Evolutionary conservation across 2,113 vertebrate species (phyloP).

Genomic region (Dicentrarchus labrax): DNA sequence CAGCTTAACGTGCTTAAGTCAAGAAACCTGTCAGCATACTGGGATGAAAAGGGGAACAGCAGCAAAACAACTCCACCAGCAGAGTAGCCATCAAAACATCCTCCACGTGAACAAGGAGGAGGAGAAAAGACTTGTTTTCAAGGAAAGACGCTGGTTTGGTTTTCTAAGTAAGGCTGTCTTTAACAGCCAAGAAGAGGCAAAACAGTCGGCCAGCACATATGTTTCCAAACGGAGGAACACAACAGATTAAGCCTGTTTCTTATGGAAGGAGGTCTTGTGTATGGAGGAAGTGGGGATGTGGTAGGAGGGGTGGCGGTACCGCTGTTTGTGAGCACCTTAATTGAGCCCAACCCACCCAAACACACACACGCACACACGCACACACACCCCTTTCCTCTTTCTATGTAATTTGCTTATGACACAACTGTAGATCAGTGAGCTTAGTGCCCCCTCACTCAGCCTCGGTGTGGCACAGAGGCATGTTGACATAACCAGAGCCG

Average conservation of each 20-base stretch:
- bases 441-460: slow-evolving; percentile 41
- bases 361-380: slow-evolving; percentile 43
- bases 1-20: slow-evolving; percentile 45
- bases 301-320: slow-evolving; percentile 21
- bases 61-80: slow-evolving; percentile 53
- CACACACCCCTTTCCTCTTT: slow-evolving; percentile 31
- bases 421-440: slow-evolving; percentile 76
- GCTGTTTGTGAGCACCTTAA: slow-evolving; percentile 73
- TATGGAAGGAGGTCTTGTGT: slow-evolving; percentile 19
- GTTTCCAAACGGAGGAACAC: slow-evolving; percentile 30
- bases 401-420: slow-evolving; percentile 60
- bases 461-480: slow-evolving; percentile 38
- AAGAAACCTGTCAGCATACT: slow-evolving; percentile 39
- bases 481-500: slow-evolving; percentile 32
- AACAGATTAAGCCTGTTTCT: slow-evolving; percentile 38
- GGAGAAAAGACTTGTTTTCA: slow-evolving; percentile 50
- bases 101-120: slow-evolving; percentile 14
- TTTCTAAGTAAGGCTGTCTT: slow-evolving; percentile 52
- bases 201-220: slow-evolving; percentile 15
- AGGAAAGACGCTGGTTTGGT: slow-evolving; percentile 40
- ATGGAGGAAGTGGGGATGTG: slow-evolving; percentile 19
- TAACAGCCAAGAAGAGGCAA: slow-evolving; percentile 30
- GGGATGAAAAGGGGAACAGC: slow-evolving; percentile 46
- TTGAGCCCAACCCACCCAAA: slow-evolving; percentile 26
- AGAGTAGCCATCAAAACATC: slow-evolving; percentile 65